Evolutionary conservation across 23 tunicate species (phyloP), one percentile per base, ranked within the genome.

Genomic region (Trididemnum nubilum): DNA sequence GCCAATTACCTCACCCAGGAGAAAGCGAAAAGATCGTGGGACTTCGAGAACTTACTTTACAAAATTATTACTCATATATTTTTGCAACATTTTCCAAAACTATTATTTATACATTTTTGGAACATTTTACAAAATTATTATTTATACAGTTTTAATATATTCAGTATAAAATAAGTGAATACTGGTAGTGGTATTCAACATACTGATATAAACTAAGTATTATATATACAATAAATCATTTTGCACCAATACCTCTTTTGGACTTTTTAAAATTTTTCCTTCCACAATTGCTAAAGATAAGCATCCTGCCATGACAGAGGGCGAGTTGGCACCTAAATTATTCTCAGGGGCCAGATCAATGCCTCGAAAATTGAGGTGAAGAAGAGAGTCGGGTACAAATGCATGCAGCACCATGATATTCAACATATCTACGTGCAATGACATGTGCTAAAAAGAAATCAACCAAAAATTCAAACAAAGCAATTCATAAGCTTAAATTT

Each of bases 391-490:
- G 18, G 98, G 89, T 25, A 93, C 86, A 32, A 93, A 65, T 1
- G 90, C 89, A 74, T 93, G 85, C 40, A 93, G 81, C 15, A 93
- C 51, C 98, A 93, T 93, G 36, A 93, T 50, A 39, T 93, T 93
- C 37, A 93, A 71, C 44, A 81, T 72, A 50, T 93, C 98, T 0
- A 93, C 63, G 75, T 81, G 51, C 34, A 93, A 21, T 29, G 89
- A 85, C 25, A 80, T 66, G 75, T 93, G 80, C 98, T 93, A 89
- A 29, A 82, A 72, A 37, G 51, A 5, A 51, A 54, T 44, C 9
- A 44, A 44, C 54, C n/a, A n/a, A n/a, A n/a, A 65, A 78, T 34
- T 29, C 49, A 64, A 18, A 64, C 57, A 50, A 19, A 50, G 19
- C 57, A 50, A 50, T n/a, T n/a, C n/a, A n/a, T n/a, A n/a, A n/a